Percentiles rank a stretch among this genome's conserved stretches.
phyloP scores from a whole-genome alignment of 2,888 invertebrate species.

The Dasypolia templi region DNA sequence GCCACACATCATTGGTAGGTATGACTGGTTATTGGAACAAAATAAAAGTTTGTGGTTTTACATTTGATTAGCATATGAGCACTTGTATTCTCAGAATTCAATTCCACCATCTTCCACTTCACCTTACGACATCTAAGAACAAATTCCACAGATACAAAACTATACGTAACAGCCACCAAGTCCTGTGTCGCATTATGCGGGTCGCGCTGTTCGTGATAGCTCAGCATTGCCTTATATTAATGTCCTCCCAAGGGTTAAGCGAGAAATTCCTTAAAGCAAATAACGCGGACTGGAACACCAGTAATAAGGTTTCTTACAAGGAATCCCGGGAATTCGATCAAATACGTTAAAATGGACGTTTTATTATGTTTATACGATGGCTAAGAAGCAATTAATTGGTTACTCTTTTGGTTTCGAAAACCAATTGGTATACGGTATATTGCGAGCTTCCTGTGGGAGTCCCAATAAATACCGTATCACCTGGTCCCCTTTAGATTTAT shows the following conservation, averaged over 20 bases:
- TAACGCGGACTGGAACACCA: constrained; percentile 45
- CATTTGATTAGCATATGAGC: neutral
- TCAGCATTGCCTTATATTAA: constrained; percentile 68
- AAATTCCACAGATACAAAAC: constrained; percentile 59
- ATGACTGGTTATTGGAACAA: neutral
- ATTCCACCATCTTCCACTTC: constrained; percentile 42
- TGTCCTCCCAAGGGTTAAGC: constrained; percentile 51
- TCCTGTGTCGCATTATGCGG: constrained; percentile 77
- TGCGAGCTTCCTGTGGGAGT: too few relatives aligned
- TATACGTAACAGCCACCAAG: constrained; percentile 66
- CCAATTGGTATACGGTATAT: too few relatives aligned
- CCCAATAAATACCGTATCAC: too few relatives aligned
- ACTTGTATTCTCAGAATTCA: constrained; percentile 2
- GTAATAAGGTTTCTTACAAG: constrained; percentile 47
- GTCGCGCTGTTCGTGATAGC: constrained; percentile 72
- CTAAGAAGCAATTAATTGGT: constrained; percentile 50
- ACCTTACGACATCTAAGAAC: constrained; percentile 47
- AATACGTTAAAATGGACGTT: constrained; percentile 57
- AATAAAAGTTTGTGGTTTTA: neutral
- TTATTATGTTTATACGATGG: constrained; percentile 57
- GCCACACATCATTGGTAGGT: too few relatives aligned
- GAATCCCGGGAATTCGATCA: constrained; percentile 46
- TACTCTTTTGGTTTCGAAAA: constrained; percentile 23
- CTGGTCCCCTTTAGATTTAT: neutral
- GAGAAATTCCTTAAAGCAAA: constrained; percentile 61